Evolutionary conservation across 2,113 vertebrate genomes (phyloP).

Genomic region (Grallaria varia): DNA sequence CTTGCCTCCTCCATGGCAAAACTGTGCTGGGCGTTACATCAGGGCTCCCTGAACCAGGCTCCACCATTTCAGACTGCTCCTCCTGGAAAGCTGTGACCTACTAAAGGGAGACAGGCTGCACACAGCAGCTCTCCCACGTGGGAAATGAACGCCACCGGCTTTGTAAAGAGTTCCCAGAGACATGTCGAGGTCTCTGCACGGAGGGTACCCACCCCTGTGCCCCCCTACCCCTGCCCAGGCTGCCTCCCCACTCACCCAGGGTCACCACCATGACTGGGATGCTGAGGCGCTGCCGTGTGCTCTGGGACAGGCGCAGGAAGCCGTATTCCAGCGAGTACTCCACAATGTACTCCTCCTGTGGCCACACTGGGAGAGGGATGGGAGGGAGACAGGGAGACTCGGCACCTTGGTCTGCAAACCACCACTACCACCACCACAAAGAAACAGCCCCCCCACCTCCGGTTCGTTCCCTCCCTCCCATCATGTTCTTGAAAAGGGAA

Average conservation of each 20-base stretch:
- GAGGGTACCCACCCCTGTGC: background rate
- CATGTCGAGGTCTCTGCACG: background rate
- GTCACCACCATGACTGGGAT: slow-evolving; percentile 98
- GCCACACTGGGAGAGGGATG: slow-evolving; percentile 81
- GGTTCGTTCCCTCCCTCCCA: background rate
- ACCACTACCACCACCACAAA: background rate
- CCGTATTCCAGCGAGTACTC: slow-evolving; percentile 96
- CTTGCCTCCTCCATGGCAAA: background rate
- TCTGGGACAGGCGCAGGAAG: slow-evolving; percentile 93
- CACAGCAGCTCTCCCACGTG: background rate
- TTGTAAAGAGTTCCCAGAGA: background rate
- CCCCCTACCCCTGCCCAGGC: background rate
- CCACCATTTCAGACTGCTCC: background rate
- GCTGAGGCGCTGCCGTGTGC: slow-evolving; percentile 91
- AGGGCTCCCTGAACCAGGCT: background rate
- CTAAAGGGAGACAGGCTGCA: background rate
- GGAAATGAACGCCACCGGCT: background rate
- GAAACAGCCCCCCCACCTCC: background rate
- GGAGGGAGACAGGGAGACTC: background rate
- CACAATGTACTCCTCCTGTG: slow-evolving; percentile 96
- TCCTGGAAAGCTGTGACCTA: background rate
- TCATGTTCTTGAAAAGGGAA: background rate
- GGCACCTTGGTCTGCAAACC: background rate
- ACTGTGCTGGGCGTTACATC: background rate
- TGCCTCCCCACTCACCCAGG: slow-evolving; percentile 80